Base-by-base conservation (phyloP, 2,888 invertebrate genomes). In the Autographa gamma region DNA sequence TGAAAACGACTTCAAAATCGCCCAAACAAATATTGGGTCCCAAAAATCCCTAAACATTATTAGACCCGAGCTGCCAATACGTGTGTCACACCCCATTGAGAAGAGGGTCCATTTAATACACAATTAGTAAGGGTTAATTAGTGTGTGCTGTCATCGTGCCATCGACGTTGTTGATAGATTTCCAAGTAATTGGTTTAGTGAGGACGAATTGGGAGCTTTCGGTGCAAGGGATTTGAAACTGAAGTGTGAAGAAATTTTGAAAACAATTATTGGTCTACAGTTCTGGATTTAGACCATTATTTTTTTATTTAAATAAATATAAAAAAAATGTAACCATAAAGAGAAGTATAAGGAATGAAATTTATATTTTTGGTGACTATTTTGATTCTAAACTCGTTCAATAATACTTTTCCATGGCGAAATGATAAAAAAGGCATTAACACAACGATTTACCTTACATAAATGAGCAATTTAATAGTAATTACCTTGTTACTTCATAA, bases 71-170 rank as follows among this genome's bases (percentile, higher is more conserved):
- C 60, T 79, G 79, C 76, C 83, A 82, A 69, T 79, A 62, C 60
- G 62, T 59, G 41, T 75, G 76, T 71, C 71, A 72, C 69, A 63
- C 43, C 63, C 48, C 43, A 43, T 69, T 66, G 54, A 59, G 74
- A 83, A 72, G 73, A 81, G 83, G 83, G 83, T 83, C 32, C 58
- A 56, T 72, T 82, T 79, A 81, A 76, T 83, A 74, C 66, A 76
- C 75, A 83, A 81, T 83, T 77, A 83, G 75, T 48, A 52, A 43
- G 71, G 69, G 75, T 74, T 76, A 82, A 82, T 82, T 76, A 81
- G 76, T 68, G 61, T 70, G 56, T 56, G 69, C 71, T 81, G 77
- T 81, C 76, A 74, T 54, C 76, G 66, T 59, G 8, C 60, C 60
- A 73, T 74, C 69, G 69, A 48, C 31, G 58, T 31, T 64, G 56